Evolutionary conservation across 2,888 invertebrate genomes (phyloP), one percentile per base, ranked within the genome.

Genomic region (Perizoma affinitatum): DNA sequence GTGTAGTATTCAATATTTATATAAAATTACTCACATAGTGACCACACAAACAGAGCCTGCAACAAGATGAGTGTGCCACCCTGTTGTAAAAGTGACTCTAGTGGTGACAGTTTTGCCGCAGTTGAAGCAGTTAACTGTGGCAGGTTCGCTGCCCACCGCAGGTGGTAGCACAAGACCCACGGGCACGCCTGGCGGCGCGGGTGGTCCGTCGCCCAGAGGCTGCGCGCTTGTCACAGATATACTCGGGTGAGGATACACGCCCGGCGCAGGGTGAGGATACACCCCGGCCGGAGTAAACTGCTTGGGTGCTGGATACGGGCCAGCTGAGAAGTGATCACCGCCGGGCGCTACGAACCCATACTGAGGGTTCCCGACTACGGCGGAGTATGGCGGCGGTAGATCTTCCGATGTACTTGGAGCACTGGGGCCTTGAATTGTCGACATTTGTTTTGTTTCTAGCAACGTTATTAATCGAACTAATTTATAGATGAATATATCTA

Each of bases 41-140:
- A 88, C 87, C 11, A 92, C 84, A 70, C 92, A 92, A 62, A 91
- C 76, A 54, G 91, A 88, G 63, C 91, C 91, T 63, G 91, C 91
- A 38, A 90, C 88, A 67, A 92, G 76, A 72, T 92, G 92, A 58
- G 92, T 92, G 65, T 91, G 92, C 92, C 91, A 92, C 44, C 90
- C 90, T 8, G 92, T 91, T 43, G 89, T 88, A 68, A 90, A 91
- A 52, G 80, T 84, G n/a, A 92, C 92, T 79, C 88, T 84, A 36
- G 92, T 91, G 46, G 90, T 90, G 35, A 90, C 89, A 36, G 89
- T 81, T 80, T 90, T 90, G 22, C 84, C 84, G 66, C 92, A 92
- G 67, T 89, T 91, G 68, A 84, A 90, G 70, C 92, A 92, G 45
- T 85, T 90, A 9, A 90, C 79, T 48, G 91, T 91, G 0, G 91